These are phyloP conservation scores for Ophioninae sp. DNA, from an alignment of 2,888 invertebrate genomes.

Conservation along the genomic window DNA sequence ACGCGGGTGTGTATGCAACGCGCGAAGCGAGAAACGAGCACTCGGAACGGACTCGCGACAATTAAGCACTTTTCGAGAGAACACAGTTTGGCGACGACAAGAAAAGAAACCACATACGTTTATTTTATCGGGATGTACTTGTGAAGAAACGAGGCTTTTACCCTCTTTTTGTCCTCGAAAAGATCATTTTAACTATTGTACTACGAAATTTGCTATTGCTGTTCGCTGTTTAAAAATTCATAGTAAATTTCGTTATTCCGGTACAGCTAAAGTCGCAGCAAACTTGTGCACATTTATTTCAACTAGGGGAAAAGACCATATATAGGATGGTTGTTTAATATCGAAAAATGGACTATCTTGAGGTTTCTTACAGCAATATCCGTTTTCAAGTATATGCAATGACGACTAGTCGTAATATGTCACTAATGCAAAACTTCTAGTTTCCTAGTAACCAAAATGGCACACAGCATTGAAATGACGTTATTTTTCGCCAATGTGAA, in stretches of 20 bases:
- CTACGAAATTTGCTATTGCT: not conserved
- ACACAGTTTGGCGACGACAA: conserved; percentile 13
- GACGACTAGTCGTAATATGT: too few species aligned
- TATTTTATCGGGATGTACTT: not conserved
- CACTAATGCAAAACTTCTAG: too few species aligned
- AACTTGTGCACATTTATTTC: not conserved
- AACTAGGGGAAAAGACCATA: too few species aligned
- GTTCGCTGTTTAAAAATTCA: not conserved
- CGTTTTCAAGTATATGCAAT: too few species aligned
- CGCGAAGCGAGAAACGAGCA: conserved; percentile 65
- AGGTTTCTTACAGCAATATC: too few species aligned
- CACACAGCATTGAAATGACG: too few species aligned
- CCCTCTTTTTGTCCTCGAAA: not conserved
- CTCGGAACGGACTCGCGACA: conserved; percentile 71
- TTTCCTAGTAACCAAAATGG: too few species aligned
- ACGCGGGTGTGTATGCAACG: conserved; percentile 41
- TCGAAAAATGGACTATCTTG: too few species aligned
- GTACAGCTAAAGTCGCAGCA: not conserved
- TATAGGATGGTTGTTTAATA: too few species aligned
- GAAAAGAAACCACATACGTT: conserved; percentile 7
- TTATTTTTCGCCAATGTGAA: too few species aligned
- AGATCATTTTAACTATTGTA: not conserved
- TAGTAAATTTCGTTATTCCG: not conserved
- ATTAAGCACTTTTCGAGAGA: conserved; percentile 42
- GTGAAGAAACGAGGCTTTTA: not conserved